Evolutionary conservation across 2,797 vertebrate genomes (phyloP), one percentile per base, ranked within the genome.

Genomic region (Silurus lanzhouensis): DNA sequence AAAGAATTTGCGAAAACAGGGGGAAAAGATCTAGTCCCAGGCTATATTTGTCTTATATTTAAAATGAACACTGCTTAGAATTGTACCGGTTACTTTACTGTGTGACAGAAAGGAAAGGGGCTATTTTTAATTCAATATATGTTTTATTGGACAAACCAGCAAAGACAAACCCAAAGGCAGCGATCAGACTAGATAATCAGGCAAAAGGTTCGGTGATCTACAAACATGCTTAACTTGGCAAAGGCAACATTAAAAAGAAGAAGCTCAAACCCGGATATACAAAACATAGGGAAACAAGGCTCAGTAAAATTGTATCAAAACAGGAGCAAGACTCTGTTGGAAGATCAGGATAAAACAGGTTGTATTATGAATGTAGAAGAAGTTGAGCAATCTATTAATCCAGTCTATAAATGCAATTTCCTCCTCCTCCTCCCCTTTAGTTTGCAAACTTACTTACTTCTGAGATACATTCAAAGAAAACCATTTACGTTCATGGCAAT

Each of bases 241-340:
- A 63, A 38, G 76, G 20, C 27, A 38, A 44, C 44, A 44, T 13
- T 80, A 66, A 44, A 27, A 27, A 66, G 25, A 66, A 46, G 4
- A 20, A 66, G 66, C 38, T 25, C 44, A 48, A 64, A 52, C 61
- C 78, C 4, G 15, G 46, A 67, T 81, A 81, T 67, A 55, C 79
- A 81, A 81, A 67, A 31, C 79, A 55, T 81, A 81, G 25, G 15
- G 31, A 81, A 81, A 81, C 67, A 67, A 67, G 63, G 44, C 46
- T 9, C 7, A 25, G 17, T 19, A 31, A 13, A 20, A 46, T 55
- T 12, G 10, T 25, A 22, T 17, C 31, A 55, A 55, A 14, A 22
- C 63, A 67, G 48, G 15, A 31, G 13, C 0, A 7, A 67, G 63
- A 31, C 46, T 27, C 1, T 67, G 46, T 1, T 52, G 46, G 14